phyloP scores from a whole-genome alignment of 2,113 vertebrate genomes.

The Lophius piscatorius region DNA sequence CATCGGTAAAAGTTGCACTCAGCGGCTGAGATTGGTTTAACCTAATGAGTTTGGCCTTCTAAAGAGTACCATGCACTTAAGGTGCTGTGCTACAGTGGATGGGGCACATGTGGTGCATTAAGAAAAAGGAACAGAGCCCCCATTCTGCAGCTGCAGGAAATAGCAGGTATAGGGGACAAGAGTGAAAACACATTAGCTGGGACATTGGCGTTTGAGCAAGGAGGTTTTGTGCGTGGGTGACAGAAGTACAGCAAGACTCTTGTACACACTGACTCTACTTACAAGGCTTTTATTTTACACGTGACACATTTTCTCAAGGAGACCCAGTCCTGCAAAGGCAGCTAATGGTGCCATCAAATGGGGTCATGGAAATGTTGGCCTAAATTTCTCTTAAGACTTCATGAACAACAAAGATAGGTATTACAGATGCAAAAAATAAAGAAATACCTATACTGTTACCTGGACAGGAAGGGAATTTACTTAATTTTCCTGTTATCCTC shows the following conservation, averaged over 20 bases:
- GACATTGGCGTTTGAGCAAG: background rate
- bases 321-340: background rate
- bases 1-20: slow-evolving; percentile 23
- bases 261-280: slow-evolving; percentile 1
- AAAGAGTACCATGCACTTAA: slow-evolving; percentile 38
- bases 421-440: background rate
- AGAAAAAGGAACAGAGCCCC: slow-evolving; percentile 25
- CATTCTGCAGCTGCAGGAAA: slow-evolving; percentile 3
- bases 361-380: background rate
- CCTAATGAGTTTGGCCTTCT: slow-evolving; percentile 36
- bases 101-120: slow-evolving; percentile 32
- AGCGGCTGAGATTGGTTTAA: slow-evolving; percentile 17
- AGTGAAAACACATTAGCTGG: slow-evolving; percentile 36
- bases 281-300: slow-evolving; percentile 22
- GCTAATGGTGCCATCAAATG: slow-evolving; percentile 4
- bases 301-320: background rate
- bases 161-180: slow-evolving; percentile 10
- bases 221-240: slow-evolving; percentile 4
- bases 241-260: background rate
- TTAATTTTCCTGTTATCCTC: no score
- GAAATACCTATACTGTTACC: no score
- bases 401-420: background rate
- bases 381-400: background rate
- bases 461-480: no score
- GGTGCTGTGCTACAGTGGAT: slow-evolving; percentile 3